Conservation (phyloP, 2,888 invertebrate genomes). For the Drosophila phalerata region DNA sequence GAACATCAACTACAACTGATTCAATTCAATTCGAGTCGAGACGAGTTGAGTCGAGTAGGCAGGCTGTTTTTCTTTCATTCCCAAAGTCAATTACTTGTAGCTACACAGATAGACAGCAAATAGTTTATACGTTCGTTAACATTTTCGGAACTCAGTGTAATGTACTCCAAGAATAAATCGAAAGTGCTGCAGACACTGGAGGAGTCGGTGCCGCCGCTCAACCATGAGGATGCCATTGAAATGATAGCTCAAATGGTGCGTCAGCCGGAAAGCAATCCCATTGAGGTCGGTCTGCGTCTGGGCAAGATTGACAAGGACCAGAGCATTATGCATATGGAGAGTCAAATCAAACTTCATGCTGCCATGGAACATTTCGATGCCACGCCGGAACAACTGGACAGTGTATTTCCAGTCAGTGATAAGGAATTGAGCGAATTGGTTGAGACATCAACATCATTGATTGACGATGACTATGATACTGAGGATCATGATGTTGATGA, state of each 20-base stretch:
- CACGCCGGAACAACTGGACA: slow-evolving; percentile 40
- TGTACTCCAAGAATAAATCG: slow-evolving; percentile 62
- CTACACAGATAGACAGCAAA: slow-evolving; percentile 22
- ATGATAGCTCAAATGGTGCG: slow-evolving; percentile 59
- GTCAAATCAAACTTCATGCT: slow-evolving; percentile 43
- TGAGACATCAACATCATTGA: slow-evolving; percentile 7
- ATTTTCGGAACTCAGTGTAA: slow-evolving; percentile 42
- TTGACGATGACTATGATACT: slow-evolving; percentile 24
- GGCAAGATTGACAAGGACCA: slow-evolving; percentile 35
- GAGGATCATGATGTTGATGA: slow-evolving; percentile 24
- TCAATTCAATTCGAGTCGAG: slow-evolving; percentile 28
- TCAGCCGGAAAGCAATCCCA: slow-evolving; percentile 52
- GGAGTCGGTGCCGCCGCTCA: slow-evolving; percentile 45
- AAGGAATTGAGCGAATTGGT: slow-evolving; percentile 46
- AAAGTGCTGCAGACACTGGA: slow-evolving; percentile 62
- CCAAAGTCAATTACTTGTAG: slow-evolving; percentile 41
- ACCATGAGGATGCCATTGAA: slow-evolving; percentile 50
- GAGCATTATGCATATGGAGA: slow-evolving; percentile 56
- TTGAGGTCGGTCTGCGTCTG: slow-evolving; percentile 44
- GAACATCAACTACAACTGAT: slow-evolving; percentile 10
- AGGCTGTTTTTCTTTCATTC: not conserved
- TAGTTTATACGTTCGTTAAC: slow-evolving; percentile 29
- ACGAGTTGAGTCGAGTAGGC: slow-evolving; percentile 30
- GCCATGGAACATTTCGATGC: slow-evolving; percentile 53
- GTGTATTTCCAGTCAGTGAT: slow-evolving; percentile 61